These are phyloP conservation scores for Eueremaeus valkanovi DNA, from an alignment of 2,888 invertebrate genomes.

Conservation along the genomic window DNA sequence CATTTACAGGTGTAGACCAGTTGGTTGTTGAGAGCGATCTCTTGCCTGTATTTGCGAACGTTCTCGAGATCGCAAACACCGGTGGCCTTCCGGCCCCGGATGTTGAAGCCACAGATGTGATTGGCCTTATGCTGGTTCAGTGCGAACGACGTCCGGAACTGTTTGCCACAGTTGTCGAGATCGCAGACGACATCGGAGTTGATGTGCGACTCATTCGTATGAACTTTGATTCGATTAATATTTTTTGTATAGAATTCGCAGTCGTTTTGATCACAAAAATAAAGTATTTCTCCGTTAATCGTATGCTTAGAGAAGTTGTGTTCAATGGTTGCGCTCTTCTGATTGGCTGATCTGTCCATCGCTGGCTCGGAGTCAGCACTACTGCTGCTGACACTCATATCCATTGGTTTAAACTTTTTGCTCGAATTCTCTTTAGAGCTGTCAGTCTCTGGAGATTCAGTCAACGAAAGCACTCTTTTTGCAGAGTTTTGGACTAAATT, in stretches of 20 bases:
- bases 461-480: background rate
- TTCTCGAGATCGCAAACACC: slow-evolving; percentile 19
- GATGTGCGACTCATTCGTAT: background rate
- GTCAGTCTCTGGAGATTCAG: slow-evolving; percentile 18
- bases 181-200: background rate
- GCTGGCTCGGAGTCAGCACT: background rate
- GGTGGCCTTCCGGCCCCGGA: background rate
- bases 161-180: slow-evolving; percentile 14
- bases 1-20: no score
- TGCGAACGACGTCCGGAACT: background rate
- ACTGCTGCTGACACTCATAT: slow-evolving; percentile 3
- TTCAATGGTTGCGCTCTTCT: background rate
- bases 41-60: background rate
- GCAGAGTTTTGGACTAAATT: background rate
- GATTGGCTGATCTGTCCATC: background rate
- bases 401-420: background rate
- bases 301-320: background rate
- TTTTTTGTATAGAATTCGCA: background rate
- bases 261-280: background rate
- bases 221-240: background rate
- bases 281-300: background rate
- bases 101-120: slow-evolving; percentile 26
- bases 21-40: no score
- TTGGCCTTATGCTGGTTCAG: background rate
- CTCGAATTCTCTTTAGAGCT: background rate